Evolutionary conservation across 2,888 invertebrate species (phyloP), one percentile per base, ranked within the genome.

Genomic region (Meloe dianella): DNA sequence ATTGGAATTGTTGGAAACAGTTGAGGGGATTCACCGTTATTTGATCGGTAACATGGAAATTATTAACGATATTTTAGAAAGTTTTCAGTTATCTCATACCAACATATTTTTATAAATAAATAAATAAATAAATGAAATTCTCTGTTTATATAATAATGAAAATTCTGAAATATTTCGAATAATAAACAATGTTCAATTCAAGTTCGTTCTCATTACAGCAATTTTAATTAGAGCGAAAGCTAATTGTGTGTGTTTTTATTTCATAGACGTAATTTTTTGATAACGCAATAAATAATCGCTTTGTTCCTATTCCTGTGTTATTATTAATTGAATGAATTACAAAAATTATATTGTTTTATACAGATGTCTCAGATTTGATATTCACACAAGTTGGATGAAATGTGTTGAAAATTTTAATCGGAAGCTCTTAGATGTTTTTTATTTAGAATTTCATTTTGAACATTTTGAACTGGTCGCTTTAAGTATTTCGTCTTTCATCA

Each of bases 151-250:
- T 41, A 41, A 41, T 41, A 17, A n/a, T 17, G 14, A 35, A 41
- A 17, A 41, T 5, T 10, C 20, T 20, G 20, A 24, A 24, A 24
- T 12, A 54, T 14, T 24, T 22, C 54, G 14, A 12, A 24, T 12
- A 24, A 54, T n/a, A 27, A 2, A 54, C 54, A 54, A 54, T 54
- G 17, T 54, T 54, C 27, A 27, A 14, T 27, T 27, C 54, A 24
- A 54, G 54, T 54, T 54, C 27, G 27, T 54, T 54, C 54, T 27
- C 54, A 54, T 54, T 54, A 54, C 54, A 54, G 24, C 27, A 24
- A 54, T 54, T 27, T 27, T 54, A 54, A 54, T 54, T 54, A n/a
- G 54, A 54, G 27, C 54, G 54, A 54, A 54, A 54, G 54, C 54
- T 54, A n/a, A 22, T 22, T 51, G 10, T 41, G n/a, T 6, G n/a